phyloP scores from a whole-genome alignment of 2,113 vertebrate genomes.

The Nothocercus nigrocapillus region DNA sequence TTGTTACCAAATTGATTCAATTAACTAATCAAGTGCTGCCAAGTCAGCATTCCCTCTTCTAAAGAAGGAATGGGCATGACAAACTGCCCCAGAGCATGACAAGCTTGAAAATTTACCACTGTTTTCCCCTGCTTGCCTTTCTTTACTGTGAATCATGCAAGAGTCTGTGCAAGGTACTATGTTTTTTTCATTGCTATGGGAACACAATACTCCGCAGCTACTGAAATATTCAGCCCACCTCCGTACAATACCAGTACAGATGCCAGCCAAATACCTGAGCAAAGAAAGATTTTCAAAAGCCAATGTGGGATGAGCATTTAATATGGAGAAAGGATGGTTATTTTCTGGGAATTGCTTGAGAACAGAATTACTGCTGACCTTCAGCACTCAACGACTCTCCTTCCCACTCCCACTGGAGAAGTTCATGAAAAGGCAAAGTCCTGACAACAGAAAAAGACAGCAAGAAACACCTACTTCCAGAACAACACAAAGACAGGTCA shows the following conservation, averaged over 20 bases:
- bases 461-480: not conserved
- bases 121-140: not conserved
- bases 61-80: not conserved
- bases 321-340: slow-evolving; percentile 5
- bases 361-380: not conserved
- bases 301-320: not conserved
- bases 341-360: not conserved
- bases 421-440: not conserved
- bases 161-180: not conserved
- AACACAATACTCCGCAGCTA: slow-evolving; percentile 31
- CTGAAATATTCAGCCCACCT: slow-evolving; percentile 31
- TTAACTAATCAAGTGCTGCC: not conserved
- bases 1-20: not conserved
- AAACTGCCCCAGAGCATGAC: not conserved
- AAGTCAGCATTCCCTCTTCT: not conserved
- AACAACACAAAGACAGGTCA: not conserved
- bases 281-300: slow-evolving; percentile 19
- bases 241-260: not conserved
- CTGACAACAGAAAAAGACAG: not conserved
- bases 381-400: not conserved
- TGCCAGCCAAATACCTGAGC: slow-evolving; percentile 24
- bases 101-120: not conserved
- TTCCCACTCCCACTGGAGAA: not conserved
- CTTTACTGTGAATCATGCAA: slow-evolving; percentile 15
- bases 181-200: slow-evolving; percentile 52